These are phyloP conservation scores for Ophion costatus DNA, from an alignment of 2,888 invertebrate species.

Conservation along the genomic window DNA sequence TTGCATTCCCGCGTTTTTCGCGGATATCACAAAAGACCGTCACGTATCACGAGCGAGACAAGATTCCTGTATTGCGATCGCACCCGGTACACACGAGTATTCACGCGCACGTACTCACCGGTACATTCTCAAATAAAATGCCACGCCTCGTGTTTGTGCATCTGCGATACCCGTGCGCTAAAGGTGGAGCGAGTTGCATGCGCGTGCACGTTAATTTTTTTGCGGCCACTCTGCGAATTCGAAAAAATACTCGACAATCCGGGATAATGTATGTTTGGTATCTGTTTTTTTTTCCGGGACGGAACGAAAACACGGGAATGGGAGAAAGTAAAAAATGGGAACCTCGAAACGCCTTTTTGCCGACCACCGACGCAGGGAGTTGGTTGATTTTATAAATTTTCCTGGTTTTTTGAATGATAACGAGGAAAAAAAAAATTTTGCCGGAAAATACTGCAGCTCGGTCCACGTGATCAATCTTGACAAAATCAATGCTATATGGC, in stretches of 20 bases:
- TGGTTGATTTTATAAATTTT: no score
- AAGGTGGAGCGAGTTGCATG: background rate
- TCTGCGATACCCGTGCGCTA: background rate
- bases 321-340: background rate
- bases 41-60: slow-evolving; percentile 46
- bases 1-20: slow-evolving; percentile 43
- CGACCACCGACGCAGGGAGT: no score
- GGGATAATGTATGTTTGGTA: no score
- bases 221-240: no score
- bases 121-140: slow-evolving; percentile 23
- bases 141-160: slow-evolving; percentile 7
- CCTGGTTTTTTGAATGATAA: no score
- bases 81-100: slow-evolving; percentile 1
- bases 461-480: no score
- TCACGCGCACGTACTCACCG: background rate
- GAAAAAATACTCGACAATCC: no score
- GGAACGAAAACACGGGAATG: background rate
- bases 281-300: no score
- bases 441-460: no score
- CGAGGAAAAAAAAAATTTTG: no score
- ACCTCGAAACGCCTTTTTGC: no score
- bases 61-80: slow-evolving; percentile 40
- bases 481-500: no score
- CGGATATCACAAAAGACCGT: slow-evolving; percentile 49
- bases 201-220: background rate